These are phyloP conservation scores for Prunella himalayana DNA, from an alignment of 2,113 vertebrate genomes.

Conservation along the genomic window DNA sequence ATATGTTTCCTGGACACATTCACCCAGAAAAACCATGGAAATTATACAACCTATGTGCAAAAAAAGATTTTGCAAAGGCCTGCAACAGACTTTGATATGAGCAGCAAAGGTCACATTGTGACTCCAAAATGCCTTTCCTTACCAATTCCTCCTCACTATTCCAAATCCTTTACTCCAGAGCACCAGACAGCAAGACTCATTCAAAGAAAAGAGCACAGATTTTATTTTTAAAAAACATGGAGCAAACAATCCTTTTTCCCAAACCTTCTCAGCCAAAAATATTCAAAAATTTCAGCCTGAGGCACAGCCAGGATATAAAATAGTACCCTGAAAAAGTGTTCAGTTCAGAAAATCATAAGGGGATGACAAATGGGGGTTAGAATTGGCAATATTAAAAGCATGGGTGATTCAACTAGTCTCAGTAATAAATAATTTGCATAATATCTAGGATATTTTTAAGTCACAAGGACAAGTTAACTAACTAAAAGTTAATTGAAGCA, in stretches of 20 bases:
- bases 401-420: neutral
- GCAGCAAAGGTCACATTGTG: neutral
- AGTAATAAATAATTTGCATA: neutral
- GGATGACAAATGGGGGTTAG: neutral
- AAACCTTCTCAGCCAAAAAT: neutral
- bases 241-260: neutral
- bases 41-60: neutral
- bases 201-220: neutral
- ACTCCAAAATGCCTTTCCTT: neutral
- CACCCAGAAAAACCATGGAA: accelerated
- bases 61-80: neutral
- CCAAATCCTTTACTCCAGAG: neutral
- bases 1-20: neutral
- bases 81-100: neutral
- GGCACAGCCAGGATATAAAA: neutral
- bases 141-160: neutral
- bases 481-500: neutral
- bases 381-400: neutral
- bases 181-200: neutral
- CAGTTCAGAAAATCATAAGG: neutral
- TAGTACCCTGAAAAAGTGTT: neutral
- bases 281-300: neutral
- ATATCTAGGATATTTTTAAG: neutral
- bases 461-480: neutral
- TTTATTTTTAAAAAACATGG: neutral